Conservation (phyloP, 2,888 invertebrate genomes). For the Danaus chrysippus region DNA sequence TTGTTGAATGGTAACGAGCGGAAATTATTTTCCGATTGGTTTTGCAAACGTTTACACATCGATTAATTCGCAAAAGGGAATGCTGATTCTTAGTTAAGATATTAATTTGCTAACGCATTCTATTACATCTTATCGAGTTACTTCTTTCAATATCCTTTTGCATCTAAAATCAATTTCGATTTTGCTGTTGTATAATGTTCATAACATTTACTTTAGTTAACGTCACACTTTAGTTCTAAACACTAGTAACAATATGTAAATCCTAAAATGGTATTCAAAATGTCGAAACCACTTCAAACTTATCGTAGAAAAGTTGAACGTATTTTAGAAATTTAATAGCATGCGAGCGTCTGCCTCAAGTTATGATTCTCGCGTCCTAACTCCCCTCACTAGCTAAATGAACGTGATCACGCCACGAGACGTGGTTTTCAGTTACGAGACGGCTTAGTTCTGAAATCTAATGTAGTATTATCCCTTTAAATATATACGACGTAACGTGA, state of each 20-base stretch:
- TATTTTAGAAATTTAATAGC: slow-evolving; percentile 10
- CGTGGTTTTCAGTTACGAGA: slow-evolving; percentile 14
- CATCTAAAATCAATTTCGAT: too few species aligned
- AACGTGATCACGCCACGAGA: slow-evolving; percentile 11
- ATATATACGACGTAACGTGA: slow-evolving; percentile 13
- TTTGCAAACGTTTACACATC: slow-evolving; percentile 24
- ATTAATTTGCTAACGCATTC: neutral
- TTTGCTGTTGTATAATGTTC: too few species aligned
- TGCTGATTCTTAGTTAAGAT: slow-evolving; percentile 13
- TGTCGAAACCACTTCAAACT: neutral
- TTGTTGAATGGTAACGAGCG: slow-evolving; percentile 15
- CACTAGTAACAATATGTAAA: slow-evolving; percentile 3
- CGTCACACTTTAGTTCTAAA: neutral
- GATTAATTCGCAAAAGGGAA: slow-evolving; percentile 22
- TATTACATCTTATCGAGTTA: neutral
- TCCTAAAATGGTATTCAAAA: slow-evolving; percentile 2
- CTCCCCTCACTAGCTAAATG: slow-evolving; percentile 2
- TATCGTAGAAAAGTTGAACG: slow-evolving; percentile 1
- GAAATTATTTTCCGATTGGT: slow-evolving; percentile 30
- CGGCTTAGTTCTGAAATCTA: slow-evolving; percentile 7
- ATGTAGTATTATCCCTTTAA: neutral
- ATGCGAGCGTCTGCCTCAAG: neutral
- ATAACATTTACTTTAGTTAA: neutral
- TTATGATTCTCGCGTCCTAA: slow-evolving; percentile 6
- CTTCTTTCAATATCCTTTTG: too few species aligned